A percentile compares a stretch with the other conserved stretches of the same genome.
phyloP scores from a whole-genome alignment of 2,888 invertebrate species.

The Lasioglossum pauxillum region DNA sequence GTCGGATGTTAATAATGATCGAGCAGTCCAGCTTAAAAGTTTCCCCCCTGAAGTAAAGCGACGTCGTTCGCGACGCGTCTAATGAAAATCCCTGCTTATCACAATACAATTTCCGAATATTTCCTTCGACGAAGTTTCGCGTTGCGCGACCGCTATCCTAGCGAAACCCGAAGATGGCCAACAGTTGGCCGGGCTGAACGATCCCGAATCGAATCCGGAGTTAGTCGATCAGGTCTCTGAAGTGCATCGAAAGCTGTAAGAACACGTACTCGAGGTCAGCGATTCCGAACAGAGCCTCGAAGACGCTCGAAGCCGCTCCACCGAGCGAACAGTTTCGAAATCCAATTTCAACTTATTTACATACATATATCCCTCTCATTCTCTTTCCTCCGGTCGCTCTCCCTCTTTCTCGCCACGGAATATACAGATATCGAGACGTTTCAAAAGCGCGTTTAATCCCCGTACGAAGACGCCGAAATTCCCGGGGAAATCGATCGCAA shows the following conservation, averaged over 20 bases:
- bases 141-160: neutral
- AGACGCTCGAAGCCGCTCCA: constrained; percentile 6
- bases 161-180: neutral
- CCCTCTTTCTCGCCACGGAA: neutral
- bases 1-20: constrained; percentile 1
- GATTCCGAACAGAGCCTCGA: constrained; percentile 24
- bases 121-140: too few species aligned
- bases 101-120: neutral
- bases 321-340: neutral
- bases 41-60: neutral
- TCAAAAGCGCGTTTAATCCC: neutral
- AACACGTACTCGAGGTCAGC: constrained; percentile 38
- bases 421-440: neutral
- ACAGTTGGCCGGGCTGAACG: neutral
- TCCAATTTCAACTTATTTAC: constrained; percentile 23
- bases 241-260: constrained; percentile 17
- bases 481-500: neutral
- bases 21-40: neutral
- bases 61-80: neutral
- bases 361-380: neutral
- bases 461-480: neutral
- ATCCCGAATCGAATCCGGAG: constrained; percentile 32
- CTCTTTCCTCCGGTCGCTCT: neutral
- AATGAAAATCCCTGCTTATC: neutral
- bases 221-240: constrained; percentile 32